Base-by-base conservation (phyloP, 1,140 invertebrate species). In the Dinoponera quadriceps region DNA sequence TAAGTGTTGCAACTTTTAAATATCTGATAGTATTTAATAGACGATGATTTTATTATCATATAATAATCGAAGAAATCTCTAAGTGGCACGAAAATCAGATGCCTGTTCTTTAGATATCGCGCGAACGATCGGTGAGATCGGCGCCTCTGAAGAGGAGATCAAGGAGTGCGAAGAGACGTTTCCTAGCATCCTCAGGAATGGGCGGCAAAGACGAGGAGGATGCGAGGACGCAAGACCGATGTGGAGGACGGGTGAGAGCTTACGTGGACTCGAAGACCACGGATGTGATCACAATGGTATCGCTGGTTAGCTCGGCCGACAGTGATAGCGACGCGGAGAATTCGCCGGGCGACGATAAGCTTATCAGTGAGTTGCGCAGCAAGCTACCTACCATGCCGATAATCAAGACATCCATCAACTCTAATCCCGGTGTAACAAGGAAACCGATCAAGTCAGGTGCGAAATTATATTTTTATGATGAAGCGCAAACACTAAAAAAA, bases 211-310 rank as follows among this genome's bases (percentile, higher is more conserved):
- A 91, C n/a, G 90, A 83, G 38, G 33, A 85, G 49, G n/a, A 33
- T 51, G 59, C 62, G 72, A 85, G 65, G 73, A 27, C 87, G 44
- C 48, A 84, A 27, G 38, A 69, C n/a, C 69, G 83, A 77, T 69
- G 84, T 38, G 13, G 22, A 0, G 80, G 78, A 29, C 72, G 88
- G 0, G 60, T 49, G 0, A 91, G 87, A 16, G 83, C 55, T 0
- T 51, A 82, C 4, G 29, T 74, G 7, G 91, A 90, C 9, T 16
- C 49, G 0, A 91, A 74, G 14, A 83, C 84, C 9, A 90, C 83
- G 0, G 95, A 95, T 44, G 92, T 95, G 4, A 91, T 95, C 2
- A 95, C 95, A 0, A 95, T 96, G 95, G 95, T 95, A 0, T 95
- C 95, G 0, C 84, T 95, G 7, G 90, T 95, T 3, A 95, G 95